Evolutionary conservation across 1,140 invertebrate species (phyloP).

Genomic region (Glomeris maerens): DNA sequence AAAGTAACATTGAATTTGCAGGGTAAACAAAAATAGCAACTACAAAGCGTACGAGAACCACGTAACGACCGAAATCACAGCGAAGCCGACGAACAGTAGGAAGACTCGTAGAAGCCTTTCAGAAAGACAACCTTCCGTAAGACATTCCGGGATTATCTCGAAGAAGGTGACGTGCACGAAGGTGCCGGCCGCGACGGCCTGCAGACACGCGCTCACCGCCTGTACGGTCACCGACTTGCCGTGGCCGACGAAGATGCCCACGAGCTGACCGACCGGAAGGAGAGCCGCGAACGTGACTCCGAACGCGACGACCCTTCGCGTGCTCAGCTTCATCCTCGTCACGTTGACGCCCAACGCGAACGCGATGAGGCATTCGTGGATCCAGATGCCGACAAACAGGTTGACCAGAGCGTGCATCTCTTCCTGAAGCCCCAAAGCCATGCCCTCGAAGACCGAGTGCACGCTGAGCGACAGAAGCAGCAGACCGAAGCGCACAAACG

Average conservation of each 20-base stretch:
- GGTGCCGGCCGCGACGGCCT: slow-evolving; percentile 32
- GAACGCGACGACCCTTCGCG: slow-evolving; percentile 21
- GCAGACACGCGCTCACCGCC: slow-evolving; percentile 25
- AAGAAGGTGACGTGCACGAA: slow-evolving; percentile 34
- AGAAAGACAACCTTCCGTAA: slow-evolving; percentile 9
- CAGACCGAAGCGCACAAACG: slow-evolving; percentile 24
- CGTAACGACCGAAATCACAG: slow-evolving; percentile 13
- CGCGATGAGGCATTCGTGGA: slow-evolving; percentile 33
- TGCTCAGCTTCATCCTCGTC: slow-evolving; percentile 21
- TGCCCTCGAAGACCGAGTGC: slow-evolving; percentile 34
- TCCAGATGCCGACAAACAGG: slow-evolving; percentile 30
- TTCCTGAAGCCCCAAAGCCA: slow-evolving; percentile 33
- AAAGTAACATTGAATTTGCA: too few species aligned
- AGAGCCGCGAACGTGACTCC: slow-evolving; percentile 25
- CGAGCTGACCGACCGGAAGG: slow-evolving; percentile 29
- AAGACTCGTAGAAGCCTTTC: slow-evolving; percentile 20
- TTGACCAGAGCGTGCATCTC: slow-evolving; percentile 24
- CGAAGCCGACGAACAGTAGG: slow-evolving; percentile 23
- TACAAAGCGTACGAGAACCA: too few species aligned
- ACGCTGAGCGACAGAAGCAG: slow-evolving; percentile 31
- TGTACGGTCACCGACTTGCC: slow-evolving; percentile 14
- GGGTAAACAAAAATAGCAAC: too few species aligned
- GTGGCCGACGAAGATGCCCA: slow-evolving; percentile 27
- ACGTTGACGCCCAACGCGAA: slow-evolving; percentile 32
- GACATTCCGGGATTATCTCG: slow-evolving; percentile 30